phyloP scores from a whole-genome alignment of 2,113 vertebrate species.

The Daboia siamensis region DNA sequence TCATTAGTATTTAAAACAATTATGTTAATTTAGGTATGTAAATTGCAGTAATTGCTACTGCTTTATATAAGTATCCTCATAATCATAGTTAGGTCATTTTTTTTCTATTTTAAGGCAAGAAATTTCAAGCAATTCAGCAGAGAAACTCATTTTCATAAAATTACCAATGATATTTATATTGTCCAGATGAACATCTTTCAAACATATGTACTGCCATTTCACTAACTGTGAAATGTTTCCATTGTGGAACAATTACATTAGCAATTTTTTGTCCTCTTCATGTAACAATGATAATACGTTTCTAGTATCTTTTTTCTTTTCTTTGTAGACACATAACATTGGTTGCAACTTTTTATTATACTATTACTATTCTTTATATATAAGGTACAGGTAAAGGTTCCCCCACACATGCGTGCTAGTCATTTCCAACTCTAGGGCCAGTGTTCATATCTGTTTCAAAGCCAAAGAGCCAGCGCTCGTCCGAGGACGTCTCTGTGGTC shows the following conservation, averaged over 20 bases:
- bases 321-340: not conserved
- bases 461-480: too few species aligned
- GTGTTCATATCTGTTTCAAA: too few species aligned
- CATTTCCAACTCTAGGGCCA: too few species aligned
- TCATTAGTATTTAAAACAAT: conserved; percentile 54
- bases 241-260: not conserved
- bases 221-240: not conserved
- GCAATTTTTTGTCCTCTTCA: not conserved
- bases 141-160: conserved; percentile 20
- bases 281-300: not conserved
- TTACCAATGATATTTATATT: conserved; percentile 29
- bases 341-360: not conserved
- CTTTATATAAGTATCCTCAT: conserved; percentile 55
- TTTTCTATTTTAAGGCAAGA: conserved; percentile 38
- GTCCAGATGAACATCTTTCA: not conserved
- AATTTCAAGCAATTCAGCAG: conserved; percentile 8
- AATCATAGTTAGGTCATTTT: conserved; percentile 46
- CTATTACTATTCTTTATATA: not conserved
- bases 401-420: too few species aligned
- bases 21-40: conserved; percentile 54
- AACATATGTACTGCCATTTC: not conserved
- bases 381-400: too few species aligned
- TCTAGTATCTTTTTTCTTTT: not conserved
- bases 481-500: too few species aligned
- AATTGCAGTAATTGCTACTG: conserved; percentile 47